These are phyloP conservation scores for Marasmarcha lunaedactyla DNA, from an alignment of 2,888 invertebrate genomes.

Conservation along the genomic window DNA sequence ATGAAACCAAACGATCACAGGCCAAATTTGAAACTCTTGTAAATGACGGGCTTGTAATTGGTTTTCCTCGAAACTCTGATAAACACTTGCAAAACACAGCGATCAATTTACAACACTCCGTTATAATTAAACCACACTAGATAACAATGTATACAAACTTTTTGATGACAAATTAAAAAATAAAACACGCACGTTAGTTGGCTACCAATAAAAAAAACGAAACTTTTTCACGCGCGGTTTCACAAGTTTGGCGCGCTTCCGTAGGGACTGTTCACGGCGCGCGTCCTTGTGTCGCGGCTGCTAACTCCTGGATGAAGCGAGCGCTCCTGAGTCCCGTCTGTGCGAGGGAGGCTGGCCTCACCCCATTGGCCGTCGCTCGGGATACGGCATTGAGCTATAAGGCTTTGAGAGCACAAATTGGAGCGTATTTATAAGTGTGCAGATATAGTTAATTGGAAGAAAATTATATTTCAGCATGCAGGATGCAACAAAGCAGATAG, in stretches of 20 bases:
- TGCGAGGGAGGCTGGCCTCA: constrained; percentile 18
- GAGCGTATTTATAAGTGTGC: constrained; percentile 13
- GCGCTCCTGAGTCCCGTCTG: background rate
- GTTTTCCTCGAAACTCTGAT: background rate
- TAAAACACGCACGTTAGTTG: background rate
- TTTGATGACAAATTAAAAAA: background rate
- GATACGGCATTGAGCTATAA: constrained; percentile 34
- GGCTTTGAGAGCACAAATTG: constrained; percentile 22
- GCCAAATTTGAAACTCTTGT: background rate
- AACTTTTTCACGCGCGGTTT: background rate
- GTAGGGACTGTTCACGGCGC: background rate
- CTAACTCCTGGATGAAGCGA: background rate
- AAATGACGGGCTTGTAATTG: background rate
- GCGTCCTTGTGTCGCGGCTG: background rate
- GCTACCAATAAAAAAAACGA: background rate
- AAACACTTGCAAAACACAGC: background rate
- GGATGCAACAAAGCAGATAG: background rate
- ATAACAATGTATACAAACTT: background rate
- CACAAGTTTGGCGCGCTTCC: constrained; percentile 1
- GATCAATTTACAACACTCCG: background rate
- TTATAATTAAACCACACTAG: background rate
- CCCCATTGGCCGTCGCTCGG: constrained; percentile 30
- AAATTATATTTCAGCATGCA: background rate
- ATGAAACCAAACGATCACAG: no score
- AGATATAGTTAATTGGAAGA: background rate